Evolutionary conservation across 1,140 invertebrate species (phyloP).

Genomic region (Cryptotermes secundus): DNA sequence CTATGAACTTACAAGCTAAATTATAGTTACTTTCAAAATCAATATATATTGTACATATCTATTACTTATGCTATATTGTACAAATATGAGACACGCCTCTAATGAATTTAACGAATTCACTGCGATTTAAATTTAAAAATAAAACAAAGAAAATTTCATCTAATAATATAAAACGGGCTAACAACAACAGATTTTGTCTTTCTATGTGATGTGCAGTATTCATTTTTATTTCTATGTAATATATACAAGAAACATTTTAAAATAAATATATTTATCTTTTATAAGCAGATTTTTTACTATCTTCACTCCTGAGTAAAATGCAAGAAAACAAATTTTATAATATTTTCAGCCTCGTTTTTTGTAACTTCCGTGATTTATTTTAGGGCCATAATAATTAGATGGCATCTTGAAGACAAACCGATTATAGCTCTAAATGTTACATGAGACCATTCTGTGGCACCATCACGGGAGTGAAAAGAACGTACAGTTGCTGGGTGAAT

Average conservation of each 20-base stretch:
- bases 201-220: background rate
- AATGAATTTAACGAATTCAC: background rate
- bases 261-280: background rate
- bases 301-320: background rate
- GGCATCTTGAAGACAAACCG: background rate
- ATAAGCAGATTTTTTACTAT: background rate
- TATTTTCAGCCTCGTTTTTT: background rate
- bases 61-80: background rate
- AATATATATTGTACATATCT: background rate
- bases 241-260: background rate
- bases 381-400: background rate
- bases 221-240: slow-evolving; percentile 2
- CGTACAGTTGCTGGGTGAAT: background rate
- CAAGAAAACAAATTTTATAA: background rate
- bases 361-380: background rate
- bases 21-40: background rate
- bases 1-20: background rate
- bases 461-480: background rate
- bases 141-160: background rate
- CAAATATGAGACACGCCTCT: background rate
- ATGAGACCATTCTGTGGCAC: background rate
- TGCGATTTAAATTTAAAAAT: background rate
- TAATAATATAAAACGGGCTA: background rate
- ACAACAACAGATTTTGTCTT: background rate
- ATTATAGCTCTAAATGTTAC: background rate